Evolutionary conservation across 2,888 invertebrate genomes (phyloP), one percentile per base, ranked within the genome.

Genomic region (Cheiracanthium punctorium): DNA sequence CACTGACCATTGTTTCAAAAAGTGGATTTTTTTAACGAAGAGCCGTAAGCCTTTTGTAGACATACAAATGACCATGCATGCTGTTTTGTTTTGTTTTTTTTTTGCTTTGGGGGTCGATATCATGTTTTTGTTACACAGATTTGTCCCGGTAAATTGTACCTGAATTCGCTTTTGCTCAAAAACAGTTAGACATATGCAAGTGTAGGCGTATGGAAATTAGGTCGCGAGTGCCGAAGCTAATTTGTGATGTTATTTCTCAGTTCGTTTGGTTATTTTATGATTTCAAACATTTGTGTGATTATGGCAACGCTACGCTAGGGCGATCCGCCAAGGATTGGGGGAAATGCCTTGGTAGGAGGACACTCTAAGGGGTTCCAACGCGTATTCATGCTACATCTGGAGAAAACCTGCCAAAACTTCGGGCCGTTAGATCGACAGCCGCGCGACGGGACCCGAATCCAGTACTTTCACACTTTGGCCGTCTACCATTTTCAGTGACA

Each of bases 1-100:
- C 74, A 69, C 52, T 30, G 41, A 32, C 74, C 79, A 85, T 85
- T 85, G 84, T 85, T 79, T 79, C 84, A 74, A 30, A 48, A 58
- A 24, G 5, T 4, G 20, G 24, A 30, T 24, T 43, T n/a, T 29
- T 37, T 58, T 84, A 84, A 77, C 77, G 82, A 77, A 65, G 32
- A 20, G 64, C 24, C 28, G 17, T 17, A 69, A 75, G 41, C 29
- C 73, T 58, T 85, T 85, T 85, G 84, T 85, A 58, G 58, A 24
- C 24, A 20, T 24, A 17, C 58, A 20, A 58, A 58, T 58, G 58
- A 58, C 24, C 24, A 58, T 24, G 24, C 24, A 58, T 24, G 58
- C 5, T 5, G 58, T n/a, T n/a, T n/a, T n/a, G n/a, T n/a, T n/a
- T n/a, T n/a, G n/a, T n/a, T n/a, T n/a, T n/a, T n/a, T n/a, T n/a